Percentiles rank a stretch among this genome's conserved stretches.
phyloP scores from a whole-genome alignment of 2,113 vertebrate species.

The Riparia riparia region DNA sequence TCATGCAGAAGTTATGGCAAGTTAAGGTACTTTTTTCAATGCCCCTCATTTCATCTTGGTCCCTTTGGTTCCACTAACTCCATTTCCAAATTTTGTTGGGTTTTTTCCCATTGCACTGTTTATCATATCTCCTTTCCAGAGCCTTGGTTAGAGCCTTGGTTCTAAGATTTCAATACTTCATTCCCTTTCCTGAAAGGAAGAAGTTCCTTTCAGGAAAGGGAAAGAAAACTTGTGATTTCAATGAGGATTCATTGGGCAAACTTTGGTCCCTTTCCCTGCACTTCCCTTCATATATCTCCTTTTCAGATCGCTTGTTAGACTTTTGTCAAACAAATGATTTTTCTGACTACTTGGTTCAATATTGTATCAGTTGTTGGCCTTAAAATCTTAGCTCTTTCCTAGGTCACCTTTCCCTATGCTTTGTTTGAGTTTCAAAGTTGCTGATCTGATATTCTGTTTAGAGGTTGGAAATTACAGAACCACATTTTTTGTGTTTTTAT shows the following conservation, averaged over 20 bases:
- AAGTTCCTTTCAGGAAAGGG: too few species aligned
- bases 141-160: background rate
- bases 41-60: background rate
- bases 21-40: background rate
- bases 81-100: background rate
- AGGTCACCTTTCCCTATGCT: background rate
- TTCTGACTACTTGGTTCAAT: background rate
- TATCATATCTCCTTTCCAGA: background rate
- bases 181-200: too few species aligned
- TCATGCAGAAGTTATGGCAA: background rate
- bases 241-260: background rate
- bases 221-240: background rate
- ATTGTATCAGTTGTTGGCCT: background rate
- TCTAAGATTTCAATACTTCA: background rate
- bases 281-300: background rate
- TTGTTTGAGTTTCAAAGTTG: background rate
- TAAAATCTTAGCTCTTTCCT: background rate
- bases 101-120: background rate
- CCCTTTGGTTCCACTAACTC: background rate
- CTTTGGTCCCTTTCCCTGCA: background rate
- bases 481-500: background rate
- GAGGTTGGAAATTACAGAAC: background rate
- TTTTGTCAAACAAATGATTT: background rate
- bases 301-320: background rate
- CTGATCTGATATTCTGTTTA: background rate